Evolutionary conservation across 2,113 vertebrate species (phyloP).

Genomic region (Lynx canadensis): DNA sequence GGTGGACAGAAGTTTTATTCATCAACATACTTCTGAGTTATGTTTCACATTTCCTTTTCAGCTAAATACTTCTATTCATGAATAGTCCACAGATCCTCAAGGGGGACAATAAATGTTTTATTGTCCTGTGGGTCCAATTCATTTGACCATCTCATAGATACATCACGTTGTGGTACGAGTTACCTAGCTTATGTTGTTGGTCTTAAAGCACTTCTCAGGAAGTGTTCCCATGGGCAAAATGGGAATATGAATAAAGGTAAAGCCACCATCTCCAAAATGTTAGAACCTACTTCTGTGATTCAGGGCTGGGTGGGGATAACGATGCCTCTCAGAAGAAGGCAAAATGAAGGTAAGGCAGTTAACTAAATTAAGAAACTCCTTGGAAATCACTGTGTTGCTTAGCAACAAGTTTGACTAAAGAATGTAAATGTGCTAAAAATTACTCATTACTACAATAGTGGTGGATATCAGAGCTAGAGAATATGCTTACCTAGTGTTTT

Average conservation of each 20-base stretch:
- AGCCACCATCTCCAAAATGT: not conserved
- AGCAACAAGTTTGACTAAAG: slow-evolving; percentile 69
- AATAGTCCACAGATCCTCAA: not conserved
- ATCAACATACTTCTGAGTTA: slow-evolving; percentile 18
- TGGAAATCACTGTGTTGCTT: slow-evolving; percentile 65
- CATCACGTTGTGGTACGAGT: not conserved
- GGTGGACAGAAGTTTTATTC: not conserved
- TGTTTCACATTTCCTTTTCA: slow-evolving; percentile 37
- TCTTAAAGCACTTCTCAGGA: not conserved
- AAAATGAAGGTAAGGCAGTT: slow-evolving; percentile 51
- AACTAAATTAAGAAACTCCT: slow-evolving; percentile 76
- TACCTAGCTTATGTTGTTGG: not conserved
- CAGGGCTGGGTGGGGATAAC: not conserved
- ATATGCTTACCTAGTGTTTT: not conserved
- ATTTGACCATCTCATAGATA: slow-evolving; percentile 34
- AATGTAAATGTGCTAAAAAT: slow-evolving; percentile 73
- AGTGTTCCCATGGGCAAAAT: not conserved
- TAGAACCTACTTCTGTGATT: not conserved
- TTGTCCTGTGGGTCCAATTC: not conserved
- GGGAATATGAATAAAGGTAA: not conserved
- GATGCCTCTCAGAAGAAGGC: slow-evolving; percentile 5
- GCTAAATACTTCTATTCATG: slow-evolving; percentile 8
- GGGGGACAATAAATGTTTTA: not conserved
- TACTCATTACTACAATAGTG: slow-evolving; percentile 57
- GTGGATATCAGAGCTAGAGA: slow-evolving; percentile 39